Percentiles rank a stretch among this genome's conserved stretches.
Evolutionary conservation across 2,797 vertebrate species (phyloP).

Genomic region (Anomalospiza imberbis): DNA sequence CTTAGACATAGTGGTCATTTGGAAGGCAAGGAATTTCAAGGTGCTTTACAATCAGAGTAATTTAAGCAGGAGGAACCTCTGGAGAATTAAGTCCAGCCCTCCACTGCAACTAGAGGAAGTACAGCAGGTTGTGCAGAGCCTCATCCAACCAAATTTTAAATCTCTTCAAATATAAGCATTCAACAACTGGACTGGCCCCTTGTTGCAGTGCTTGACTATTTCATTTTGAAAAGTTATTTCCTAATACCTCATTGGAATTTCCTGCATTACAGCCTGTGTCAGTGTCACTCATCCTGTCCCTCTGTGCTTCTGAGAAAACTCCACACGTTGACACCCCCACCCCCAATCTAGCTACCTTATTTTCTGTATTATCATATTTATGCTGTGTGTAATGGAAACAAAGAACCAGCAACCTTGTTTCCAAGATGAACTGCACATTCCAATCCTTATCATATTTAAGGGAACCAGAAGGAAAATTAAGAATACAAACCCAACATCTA

Average conservation of each 20-base stretch:
- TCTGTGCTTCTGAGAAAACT: neutral
- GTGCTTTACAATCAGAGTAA: neutral
- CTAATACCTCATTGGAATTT: conserved; percentile 25
- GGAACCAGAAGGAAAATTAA: neutral
- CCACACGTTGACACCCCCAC: accelerated
- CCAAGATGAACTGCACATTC: neutral
- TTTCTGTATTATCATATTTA: neutral
- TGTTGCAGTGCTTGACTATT: neutral
- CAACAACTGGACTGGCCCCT: neutral
- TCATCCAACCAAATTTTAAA: neutral
- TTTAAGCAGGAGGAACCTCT: neutral
- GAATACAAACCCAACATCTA: neutral
- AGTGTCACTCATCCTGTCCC: neutral
- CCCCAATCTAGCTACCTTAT: neutral
- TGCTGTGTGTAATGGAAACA: neutral
- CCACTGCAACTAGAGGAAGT: neutral
- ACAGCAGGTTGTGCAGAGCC: neutral
- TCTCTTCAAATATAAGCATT: neutral
- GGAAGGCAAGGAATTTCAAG: neutral
- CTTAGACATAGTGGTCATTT: neutral
- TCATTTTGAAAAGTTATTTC: neutral
- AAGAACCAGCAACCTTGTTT: neutral
- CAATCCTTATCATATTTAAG: accelerated
- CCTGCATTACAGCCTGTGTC: neutral
- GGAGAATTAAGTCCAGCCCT: neutral